A percentile compares a stretch with the other conserved stretches of the same genome.
Conservation (phyloP, 2,797 vertebrate species). For the Tiaroga cobitis region DNA sequence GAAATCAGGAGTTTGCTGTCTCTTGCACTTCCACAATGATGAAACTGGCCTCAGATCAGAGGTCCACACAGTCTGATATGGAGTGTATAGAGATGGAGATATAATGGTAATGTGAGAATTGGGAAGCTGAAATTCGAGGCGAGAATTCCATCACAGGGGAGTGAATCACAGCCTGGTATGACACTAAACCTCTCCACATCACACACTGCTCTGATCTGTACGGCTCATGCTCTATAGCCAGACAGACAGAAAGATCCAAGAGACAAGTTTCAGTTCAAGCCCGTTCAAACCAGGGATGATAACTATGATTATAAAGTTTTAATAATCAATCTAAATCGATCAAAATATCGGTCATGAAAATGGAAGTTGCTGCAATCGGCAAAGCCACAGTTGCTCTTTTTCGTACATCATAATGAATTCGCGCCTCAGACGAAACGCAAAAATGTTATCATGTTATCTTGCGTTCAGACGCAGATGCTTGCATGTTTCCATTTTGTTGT, state of each 20-base stretch:
- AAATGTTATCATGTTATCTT: not conserved
- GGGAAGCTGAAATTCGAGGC: slow-evolving; percentile 64
- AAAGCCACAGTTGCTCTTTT: not conserved
- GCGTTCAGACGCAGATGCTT: not conserved
- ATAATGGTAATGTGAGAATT: slow-evolving; percentile 73
- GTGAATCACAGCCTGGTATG: slow-evolving; percentile 71
- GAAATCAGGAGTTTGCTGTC: not conserved
- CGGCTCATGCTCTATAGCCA: slow-evolving; percentile 68
- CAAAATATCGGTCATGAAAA: not conserved
- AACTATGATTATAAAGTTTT: not conserved
- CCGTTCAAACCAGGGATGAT: not conserved
- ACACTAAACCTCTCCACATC: slow-evolving; percentile 68
- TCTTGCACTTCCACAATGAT: not conserved
- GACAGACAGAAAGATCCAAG: slow-evolving; percentile 47
- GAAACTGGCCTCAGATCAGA: slow-evolving; percentile 7
- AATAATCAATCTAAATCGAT: not conserved
- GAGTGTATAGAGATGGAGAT: slow-evolving; percentile 64
- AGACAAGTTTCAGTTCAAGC: slow-evolving; percentile 6
- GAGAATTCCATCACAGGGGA: slow-evolving; percentile 74
- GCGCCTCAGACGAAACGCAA: not conserved
- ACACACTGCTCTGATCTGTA: slow-evolving; percentile 59
- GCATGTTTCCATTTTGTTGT: no score
- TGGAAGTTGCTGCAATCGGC: not conserved
- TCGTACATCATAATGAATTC: not conserved
- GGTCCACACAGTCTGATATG: slow-evolving; percentile 21